phyloP scores from a whole-genome alignment of 2,797 vertebrate genomes.

The Graptemys geographica region DNA sequence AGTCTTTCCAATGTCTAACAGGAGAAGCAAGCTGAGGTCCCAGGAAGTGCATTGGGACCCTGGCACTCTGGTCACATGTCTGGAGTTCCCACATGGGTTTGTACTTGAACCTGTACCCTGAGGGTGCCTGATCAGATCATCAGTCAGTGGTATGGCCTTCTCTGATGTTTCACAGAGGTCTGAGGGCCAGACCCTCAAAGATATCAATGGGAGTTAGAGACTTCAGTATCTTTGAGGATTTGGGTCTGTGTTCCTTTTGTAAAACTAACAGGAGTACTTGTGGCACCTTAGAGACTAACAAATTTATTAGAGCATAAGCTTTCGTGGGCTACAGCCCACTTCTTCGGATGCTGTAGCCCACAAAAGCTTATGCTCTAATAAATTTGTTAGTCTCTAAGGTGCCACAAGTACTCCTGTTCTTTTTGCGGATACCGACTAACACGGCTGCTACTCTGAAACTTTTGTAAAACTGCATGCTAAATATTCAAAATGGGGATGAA shows the following conservation, averaged over 20 bases:
- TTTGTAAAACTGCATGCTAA: not conserved
- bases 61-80: not conserved
- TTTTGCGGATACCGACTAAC: no score
- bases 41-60: rapidly evolving
- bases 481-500: not conserved
- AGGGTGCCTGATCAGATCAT: not conserved
- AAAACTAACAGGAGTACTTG: not conserved
- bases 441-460: no score
- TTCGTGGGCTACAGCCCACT: no score
- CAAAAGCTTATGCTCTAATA: no score
- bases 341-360: no score
- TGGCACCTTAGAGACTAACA: no score
- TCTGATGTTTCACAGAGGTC: not conserved
- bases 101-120: not conserved
- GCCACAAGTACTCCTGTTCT: no score
- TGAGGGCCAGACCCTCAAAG: not conserved
- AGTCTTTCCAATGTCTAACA: not conserved
- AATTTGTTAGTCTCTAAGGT: no score
- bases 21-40: not conserved
- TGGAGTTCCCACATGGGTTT: not conserved
- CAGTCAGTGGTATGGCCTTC: not conserved
- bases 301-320: no score
- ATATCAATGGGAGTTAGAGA: not conserved
- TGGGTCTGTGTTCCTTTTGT: not conserved
- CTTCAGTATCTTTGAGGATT: not conserved